Percentiles rank a stretch among this genome's conserved stretches.
Conservation (phyloP, 1,140 invertebrate species). For the Nylanderia fulva region DNA sequence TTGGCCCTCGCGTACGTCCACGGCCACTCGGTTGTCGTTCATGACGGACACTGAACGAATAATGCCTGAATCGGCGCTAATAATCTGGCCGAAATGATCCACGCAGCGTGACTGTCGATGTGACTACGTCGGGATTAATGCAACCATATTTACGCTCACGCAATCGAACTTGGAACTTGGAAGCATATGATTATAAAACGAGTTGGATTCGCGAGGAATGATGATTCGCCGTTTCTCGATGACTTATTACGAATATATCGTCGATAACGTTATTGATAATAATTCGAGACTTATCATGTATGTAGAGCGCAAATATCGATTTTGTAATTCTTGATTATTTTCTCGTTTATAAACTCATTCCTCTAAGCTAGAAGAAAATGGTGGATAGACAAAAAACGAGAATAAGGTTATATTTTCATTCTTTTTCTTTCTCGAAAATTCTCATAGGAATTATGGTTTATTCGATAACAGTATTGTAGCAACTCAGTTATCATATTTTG, state of each 20-base stretch:
- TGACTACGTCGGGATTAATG: not conserved
- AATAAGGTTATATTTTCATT: no score
- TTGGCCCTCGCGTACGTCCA: conserved; percentile 60
- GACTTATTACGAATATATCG: not conserved
- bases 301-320: no score
- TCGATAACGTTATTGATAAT: not conserved
- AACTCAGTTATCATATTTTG: no score
- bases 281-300: not conserved
- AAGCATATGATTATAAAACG: not conserved
- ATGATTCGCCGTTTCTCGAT: not conserved
- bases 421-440: no score
- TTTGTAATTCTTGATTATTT: no score
- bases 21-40: not conserved
- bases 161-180: no score
- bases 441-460: no score
- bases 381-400: no score
- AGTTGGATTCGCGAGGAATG: not conserved
- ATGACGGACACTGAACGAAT: conserved; percentile 2
- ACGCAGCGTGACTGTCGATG: not conserved
- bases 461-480: no score
- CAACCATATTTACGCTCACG: not conserved
- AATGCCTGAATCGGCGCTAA: not conserved
- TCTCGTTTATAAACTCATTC: no score
- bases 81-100: not conserved
- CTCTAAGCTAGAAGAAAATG: no score